Conservation (phyloP, 2,113 vertebrate species). For the Verasper variegatus region DNA sequence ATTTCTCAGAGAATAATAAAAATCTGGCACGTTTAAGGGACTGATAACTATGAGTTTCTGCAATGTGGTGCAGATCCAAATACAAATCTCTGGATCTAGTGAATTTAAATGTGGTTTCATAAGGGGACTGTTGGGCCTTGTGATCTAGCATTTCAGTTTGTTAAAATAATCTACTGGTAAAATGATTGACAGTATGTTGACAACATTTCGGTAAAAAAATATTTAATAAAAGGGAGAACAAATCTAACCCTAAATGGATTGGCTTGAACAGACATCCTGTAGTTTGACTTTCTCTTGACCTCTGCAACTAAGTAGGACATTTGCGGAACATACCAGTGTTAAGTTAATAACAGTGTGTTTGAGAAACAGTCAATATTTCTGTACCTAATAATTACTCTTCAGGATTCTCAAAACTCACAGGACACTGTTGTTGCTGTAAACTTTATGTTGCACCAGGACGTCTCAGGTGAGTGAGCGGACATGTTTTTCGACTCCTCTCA, state of each 20-base stretch:
- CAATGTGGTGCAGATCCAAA: too few relatives aligned
- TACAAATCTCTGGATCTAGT: too few relatives aligned
- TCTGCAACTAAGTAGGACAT: not conserved
- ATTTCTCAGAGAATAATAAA: too few relatives aligned
- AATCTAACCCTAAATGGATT: too few relatives aligned
- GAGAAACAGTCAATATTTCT: too few relatives aligned
- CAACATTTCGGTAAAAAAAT: too few relatives aligned
- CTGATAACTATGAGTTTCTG: too few relatives aligned
- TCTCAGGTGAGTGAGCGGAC: conserved; percentile 8
- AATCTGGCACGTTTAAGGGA: too few relatives aligned
- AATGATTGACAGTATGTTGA: not conserved
- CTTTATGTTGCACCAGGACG: not conserved
- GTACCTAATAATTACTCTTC: not conserved
- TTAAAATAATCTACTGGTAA: not conserved
- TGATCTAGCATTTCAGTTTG: not conserved
- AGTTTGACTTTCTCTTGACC: not conserved
- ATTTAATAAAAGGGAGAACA: too few relatives aligned
- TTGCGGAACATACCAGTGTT: not conserved
- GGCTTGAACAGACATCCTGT: not conserved
- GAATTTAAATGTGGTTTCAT: too few relatives aligned
- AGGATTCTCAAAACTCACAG: conserved; percentile 1
- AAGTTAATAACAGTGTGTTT: too few relatives aligned
- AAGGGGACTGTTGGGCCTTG: too few relatives aligned
- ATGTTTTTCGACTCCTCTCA: conserved; percentile 14
- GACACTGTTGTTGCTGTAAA: conserved; percentile 1